These are phyloP conservation scores for Gracilinanus agilis DNA, from an alignment of 2,113 vertebrate genomes.

Conservation along the genomic window DNA sequence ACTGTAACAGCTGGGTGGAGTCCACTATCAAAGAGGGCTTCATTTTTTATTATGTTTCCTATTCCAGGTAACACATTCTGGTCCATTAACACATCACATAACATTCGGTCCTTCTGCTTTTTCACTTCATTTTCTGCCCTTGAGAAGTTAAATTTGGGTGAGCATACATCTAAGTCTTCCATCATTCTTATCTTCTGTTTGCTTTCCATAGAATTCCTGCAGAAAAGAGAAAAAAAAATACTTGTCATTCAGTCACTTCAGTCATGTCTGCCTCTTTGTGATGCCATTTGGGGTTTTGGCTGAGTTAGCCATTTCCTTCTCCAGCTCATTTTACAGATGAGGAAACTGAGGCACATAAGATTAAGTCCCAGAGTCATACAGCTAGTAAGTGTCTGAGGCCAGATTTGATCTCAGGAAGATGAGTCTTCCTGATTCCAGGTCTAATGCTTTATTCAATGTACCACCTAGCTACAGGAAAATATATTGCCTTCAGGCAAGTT, in stretches of 20 bases:
- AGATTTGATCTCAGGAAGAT: too few species aligned
- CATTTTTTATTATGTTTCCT: conserved; percentile 98
- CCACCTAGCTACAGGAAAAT: conserved; percentile 3
- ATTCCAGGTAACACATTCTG: conserved; percentile 95
- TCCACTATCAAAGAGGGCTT: conserved; percentile 94
- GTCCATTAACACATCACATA: conserved; percentile 95
- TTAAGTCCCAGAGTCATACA: too few species aligned
- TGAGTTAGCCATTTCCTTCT: too few species aligned
- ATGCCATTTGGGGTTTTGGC: too few species aligned
- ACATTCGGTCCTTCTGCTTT: conserved; percentile 87
- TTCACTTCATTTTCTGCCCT: conserved; percentile 88
- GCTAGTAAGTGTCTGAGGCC: too few species aligned
- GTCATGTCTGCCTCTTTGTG: too few species aligned
- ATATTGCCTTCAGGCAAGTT: conserved; percentile 59
- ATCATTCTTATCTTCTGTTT: conserved; percentile 87
- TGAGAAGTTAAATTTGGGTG: conserved; percentile 89
- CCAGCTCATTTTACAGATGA: too few species aligned
- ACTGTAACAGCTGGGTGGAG: conserved; percentile 93
- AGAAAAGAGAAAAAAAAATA: conserved; percentile 32
- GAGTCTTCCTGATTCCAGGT: too few species aligned
- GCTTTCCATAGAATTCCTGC: conserved; percentile 90
- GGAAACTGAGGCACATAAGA: too few species aligned
- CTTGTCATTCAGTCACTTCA: too few species aligned
- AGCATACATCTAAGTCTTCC: conserved; percentile 93
- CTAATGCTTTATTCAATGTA: too few species aligned